Evolutionary conservation across 2,797 vertebrate genomes (phyloP).

Genomic region (Molossus molossus): DNA sequence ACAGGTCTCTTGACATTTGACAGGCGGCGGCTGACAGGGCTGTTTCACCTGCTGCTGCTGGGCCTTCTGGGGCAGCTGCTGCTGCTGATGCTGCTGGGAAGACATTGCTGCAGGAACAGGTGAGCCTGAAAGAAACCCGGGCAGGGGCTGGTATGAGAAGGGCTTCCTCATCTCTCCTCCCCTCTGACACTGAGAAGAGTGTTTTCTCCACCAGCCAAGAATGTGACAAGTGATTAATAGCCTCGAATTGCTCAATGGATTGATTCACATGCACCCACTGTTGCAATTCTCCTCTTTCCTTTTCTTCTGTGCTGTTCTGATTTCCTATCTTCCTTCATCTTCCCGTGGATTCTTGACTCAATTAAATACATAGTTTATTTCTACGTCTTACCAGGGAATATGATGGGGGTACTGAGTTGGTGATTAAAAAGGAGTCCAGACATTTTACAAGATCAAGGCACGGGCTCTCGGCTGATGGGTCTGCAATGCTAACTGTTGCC

Average conservation of each 20-base stretch:
- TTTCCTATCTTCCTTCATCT: neutral
- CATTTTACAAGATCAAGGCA: neutral
- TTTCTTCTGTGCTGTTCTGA: neutral
- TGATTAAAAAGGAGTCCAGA: neutral
- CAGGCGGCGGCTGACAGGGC: conserved; percentile 64
- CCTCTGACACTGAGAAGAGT: neutral
- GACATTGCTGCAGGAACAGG: conserved; percentile 44
- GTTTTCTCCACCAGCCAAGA: neutral
- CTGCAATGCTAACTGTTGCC: neutral
- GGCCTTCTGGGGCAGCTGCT: neutral
- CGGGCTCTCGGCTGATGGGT: neutral
- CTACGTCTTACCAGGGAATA: neutral
- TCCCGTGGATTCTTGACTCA: neutral
- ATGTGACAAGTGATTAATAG: neutral
- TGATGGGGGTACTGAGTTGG: neutral
- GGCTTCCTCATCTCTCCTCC: neutral
- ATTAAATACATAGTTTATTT: neutral
- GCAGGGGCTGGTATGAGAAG: neutral
- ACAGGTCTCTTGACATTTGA: conserved; percentile 64
- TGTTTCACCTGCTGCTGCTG: conserved; percentile 82
- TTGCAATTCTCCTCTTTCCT: neutral
- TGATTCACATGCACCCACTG: neutral
- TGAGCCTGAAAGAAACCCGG: conserved; percentile 22
- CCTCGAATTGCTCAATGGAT: neutral
- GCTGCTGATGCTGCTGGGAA: conserved; percentile 54